Base-by-base conservation (phyloP, 35 echinoderm and acorn worm species). In the Apostichopus parvimensis region DNA sequence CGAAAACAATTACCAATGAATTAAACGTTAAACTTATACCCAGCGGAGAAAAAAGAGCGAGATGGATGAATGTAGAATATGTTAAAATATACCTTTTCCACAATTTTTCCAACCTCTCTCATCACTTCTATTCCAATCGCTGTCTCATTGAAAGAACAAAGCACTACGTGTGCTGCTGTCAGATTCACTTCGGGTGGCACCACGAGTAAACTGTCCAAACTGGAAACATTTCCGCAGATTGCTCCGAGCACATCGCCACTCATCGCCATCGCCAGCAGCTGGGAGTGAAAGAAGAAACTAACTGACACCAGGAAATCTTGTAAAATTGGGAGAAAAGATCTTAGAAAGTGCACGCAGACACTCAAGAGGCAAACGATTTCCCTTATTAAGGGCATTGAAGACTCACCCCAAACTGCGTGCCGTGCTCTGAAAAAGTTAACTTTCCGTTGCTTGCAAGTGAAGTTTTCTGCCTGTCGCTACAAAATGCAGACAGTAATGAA, bases 81-180 rank as follows among this genome's bases (percentile, higher is more conserved):
- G 58, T 5, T 5, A 0, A 61, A 9, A 0, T 5, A 22, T 75
- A 75, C 71, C 71, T 75, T 84, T 15, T 59, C 55, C 8, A 22
- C 17, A n/a, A 84, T 54, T 17, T 84, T 84, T 25, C 17, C 54
- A 18, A 84, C 55, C 58, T 84, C 81, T 59, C 17, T 84, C 81
- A 21, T 84, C 14, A 84, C 17, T 58, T 84, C 81, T 58, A 84
- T n/a, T 9, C 7, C 57, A 6, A 84, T 15, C 20, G 81, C 81
- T 6, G 81, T 84, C 15, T 84, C 81, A 24, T 84, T 84, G n/a
- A 94, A 8, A 8, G 83, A 92, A 57, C 94, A 94, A 4, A 94
- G n/a, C 6, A 84, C 82, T 17, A 82, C 12, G 45, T 92, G 80
- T 26, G 90, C 90, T 1, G 90, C 94, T 0, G 87, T 81, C 6